These are phyloP conservation scores for Belonocnema kinseyi DNA, from an alignment of 1,140 invertebrate genomes.

Conservation along the genomic window DNA sequence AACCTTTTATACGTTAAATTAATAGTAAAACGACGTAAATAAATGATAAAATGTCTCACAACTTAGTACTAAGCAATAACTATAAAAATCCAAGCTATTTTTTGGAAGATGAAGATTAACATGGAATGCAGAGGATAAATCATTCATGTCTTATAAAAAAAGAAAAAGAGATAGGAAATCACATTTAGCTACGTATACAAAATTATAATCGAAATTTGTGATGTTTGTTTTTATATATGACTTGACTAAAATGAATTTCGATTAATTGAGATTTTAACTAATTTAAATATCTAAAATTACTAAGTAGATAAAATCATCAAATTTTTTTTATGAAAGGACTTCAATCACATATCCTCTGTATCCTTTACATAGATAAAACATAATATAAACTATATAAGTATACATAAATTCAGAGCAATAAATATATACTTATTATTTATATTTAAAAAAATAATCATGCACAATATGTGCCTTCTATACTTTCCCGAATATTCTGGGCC, in stretches of 20 bases:
- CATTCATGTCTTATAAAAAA: not conserved
- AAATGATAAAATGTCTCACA: too few relatives aligned
- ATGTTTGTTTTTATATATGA: too few relatives aligned
- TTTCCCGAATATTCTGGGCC: not conserved
- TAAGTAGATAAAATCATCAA: not conserved
- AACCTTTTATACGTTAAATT: too few relatives aligned
- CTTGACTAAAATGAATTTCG: too few relatives aligned
- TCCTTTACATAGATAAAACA: slow-evolving; percentile 3
- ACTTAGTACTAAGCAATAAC: not conserved
- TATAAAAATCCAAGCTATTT: not conserved
- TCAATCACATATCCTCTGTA: slow-evolving; percentile 19
- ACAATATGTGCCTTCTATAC: not conserved
- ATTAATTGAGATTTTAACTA: not conserved
- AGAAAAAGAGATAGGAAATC: not conserved
- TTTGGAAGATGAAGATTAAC: slow-evolving; percentile 11
- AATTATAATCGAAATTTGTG: too few relatives aligned
- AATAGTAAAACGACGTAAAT: too few relatives aligned
- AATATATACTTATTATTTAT: slow-evolving; percentile 12
- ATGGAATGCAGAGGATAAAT: slow-evolving; percentile 27
- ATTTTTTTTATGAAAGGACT: not conserved
- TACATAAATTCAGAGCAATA: slow-evolving; percentile 6
- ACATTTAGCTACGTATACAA: too few relatives aligned
- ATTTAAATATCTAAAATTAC: slow-evolving; percentile 10
- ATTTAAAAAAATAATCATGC: slow-evolving; percentile 7
- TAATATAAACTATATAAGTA: slow-evolving; percentile 8